Evolutionary conservation across 2,888 invertebrate species (phyloP).

Genomic region (Siphonodentalium dalli): DNA sequence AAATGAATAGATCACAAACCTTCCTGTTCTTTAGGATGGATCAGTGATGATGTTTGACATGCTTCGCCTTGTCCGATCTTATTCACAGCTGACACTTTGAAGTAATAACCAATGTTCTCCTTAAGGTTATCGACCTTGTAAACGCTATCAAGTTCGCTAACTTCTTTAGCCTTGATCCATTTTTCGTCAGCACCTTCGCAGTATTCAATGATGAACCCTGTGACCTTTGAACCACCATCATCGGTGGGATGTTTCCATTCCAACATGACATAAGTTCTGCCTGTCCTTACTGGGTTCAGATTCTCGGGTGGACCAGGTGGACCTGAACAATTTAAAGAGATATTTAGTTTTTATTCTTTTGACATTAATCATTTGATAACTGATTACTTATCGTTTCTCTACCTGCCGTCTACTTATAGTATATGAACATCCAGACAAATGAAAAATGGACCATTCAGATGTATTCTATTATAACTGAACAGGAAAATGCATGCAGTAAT

Average conservation of each 20-base stretch:
- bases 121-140: conserved; percentile 48
- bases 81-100: conserved; percentile 63
- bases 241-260: conserved; percentile 55
- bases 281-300: conserved; percentile 45
- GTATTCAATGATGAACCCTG: conserved; percentile 46
- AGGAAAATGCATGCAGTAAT: too few species aligned
- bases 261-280: conserved; percentile 50
- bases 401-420: too few species aligned
- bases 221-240: conserved; percentile 56
- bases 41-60: conserved; percentile 40
- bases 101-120: conserved; percentile 56
- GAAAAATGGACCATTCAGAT: too few species aligned
- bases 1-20: too few species aligned
- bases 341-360: too few species aligned
- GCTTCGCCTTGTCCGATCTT: conserved; percentile 45
- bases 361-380: too few species aligned
- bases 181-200: conserved; percentile 41
- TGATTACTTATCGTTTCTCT: too few species aligned
- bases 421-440: too few species aligned
- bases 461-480: too few species aligned
- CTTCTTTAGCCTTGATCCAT: conserved; percentile 45
- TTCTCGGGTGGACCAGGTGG: conserved; percentile 62
- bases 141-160: conserved; percentile 42
- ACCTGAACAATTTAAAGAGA: conserved; percentile 20
- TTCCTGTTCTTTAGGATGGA: conserved; percentile 45